These are phyloP conservation scores for Pseudochaenichthys georgianus DNA, from an alignment of 2,797 vertebrate genomes.

Conservation along the genomic window DNA sequence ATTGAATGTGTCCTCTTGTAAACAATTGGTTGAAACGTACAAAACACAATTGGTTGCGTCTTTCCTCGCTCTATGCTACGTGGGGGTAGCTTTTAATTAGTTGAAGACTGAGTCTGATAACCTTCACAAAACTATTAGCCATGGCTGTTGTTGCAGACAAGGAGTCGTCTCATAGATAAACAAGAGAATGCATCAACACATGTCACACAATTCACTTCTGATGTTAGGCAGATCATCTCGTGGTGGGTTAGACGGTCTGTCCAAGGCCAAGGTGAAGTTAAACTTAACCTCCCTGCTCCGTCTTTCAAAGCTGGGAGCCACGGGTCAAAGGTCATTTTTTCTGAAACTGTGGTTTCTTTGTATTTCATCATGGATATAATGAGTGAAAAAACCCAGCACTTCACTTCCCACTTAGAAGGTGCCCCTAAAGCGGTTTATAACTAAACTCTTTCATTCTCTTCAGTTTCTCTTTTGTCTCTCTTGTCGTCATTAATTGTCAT, in stretches of 20 bases:
- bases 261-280: constrained; percentile 32
- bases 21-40: constrained; percentile 81
- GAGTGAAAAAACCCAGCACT: constrained; percentile 19
- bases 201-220: constrained; percentile 23
- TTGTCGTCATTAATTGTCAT: constrained; percentile 7
- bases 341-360: constrained; percentile 64
- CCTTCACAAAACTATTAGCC: constrained; percentile 71
- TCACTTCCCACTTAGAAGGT: constrained; percentile 26
- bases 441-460: constrained; percentile 54
- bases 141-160: constrained; percentile 13
- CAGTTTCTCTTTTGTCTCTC: constrained; percentile 8
- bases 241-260: not conserved
- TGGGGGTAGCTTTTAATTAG: constrained; percentile 74
- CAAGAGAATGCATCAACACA: constrained; percentile 17
- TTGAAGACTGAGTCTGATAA: constrained; percentile 71
- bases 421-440: constrained; percentile 63
- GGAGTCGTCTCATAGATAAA: constrained; percentile 41
- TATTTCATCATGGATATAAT: constrained; percentile 64
- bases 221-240: constrained; percentile 22
- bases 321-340: constrained; percentile 68
- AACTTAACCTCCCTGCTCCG: constrained; percentile 26
- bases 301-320: constrained; percentile 27
- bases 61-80: constrained; percentile 24
- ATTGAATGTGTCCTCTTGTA: constrained; percentile 83
- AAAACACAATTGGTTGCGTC: constrained; percentile 61